Evolutionary conservation across 1,140 invertebrate genomes (phyloP), one percentile per base, ranked within the genome.

Genomic region (Orchesella cincta): DNA sequence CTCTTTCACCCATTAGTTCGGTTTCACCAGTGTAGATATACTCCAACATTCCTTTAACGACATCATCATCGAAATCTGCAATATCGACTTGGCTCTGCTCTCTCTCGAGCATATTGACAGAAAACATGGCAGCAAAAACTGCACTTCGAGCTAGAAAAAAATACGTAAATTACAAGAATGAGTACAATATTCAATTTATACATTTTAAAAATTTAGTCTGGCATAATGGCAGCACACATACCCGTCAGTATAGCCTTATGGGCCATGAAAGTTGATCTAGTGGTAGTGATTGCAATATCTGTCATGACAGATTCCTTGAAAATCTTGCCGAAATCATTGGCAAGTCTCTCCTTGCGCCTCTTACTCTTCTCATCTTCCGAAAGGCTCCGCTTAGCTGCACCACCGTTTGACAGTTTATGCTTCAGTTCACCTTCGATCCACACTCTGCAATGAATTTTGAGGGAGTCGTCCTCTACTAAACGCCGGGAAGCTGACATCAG

Each of bases 41-140:
- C 51, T 82, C 81, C 1, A 82, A 33, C 81, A 82, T 82, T 2
- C 73, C 81, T 36, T 82, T 79, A 0, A 82, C 81, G 31, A 80
- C 78, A 34, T 80, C 78, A 52, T 80, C 79, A 39, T 82, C 81
- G 52, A 82, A 82, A 35, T 82, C 81, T 36, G 33, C 31, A 23
- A 82, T 82, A 76, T 80, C 78, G 1, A 82, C 78, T 0, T 77
- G 72, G 52, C 78, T 80, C 3, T 74, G 28, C 0, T 29, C 51
- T 5, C 70, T 67, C 26, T 82, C 81, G 1, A 78, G 8, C 79
- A 80, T 80, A 26, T 73, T 36, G 20, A 57, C 73, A 16, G 39
- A 31, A 46, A 82, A 77, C 79, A 82, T 80, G 2, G 78, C 52
- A 54, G 73, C 62, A 73, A 82, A 80, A 3, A 82, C 81, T 29